Conservation (phyloP, 2,113 vertebrate genomes). For the Andinoacara biseriatus region DNA sequence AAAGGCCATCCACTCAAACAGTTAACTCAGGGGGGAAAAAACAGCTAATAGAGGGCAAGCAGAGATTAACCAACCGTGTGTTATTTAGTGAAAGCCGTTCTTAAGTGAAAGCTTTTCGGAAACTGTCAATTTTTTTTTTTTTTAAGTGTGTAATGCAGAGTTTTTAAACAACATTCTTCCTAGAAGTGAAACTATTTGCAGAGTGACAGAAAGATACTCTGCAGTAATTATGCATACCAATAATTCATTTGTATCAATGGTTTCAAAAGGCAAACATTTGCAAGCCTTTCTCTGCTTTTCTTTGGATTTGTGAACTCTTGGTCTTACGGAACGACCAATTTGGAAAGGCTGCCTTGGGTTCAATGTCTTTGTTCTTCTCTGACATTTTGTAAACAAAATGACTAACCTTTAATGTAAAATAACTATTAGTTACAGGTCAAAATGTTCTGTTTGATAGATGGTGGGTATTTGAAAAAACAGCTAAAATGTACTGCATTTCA, state of each 20-base stretch:
- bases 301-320: neutral
- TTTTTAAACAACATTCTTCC: neutral
- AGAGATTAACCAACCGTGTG: neutral
- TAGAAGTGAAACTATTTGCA: neutral
- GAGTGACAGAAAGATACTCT: neutral
- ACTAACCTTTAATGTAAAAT: neutral
- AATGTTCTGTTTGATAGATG: neutral
- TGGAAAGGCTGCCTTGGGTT: neutral
- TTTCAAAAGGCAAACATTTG: neutral
- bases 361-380: neutral
- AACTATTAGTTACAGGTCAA: neutral
- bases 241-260: neutral
- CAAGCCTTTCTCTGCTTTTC: neutral
- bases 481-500: neutral
- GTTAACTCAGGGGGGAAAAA: neutral
- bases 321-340: neutral
- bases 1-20: neutral
- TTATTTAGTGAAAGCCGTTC: neutral
- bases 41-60: neutral
- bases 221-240: neutral
- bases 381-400: conserved; percentile 1
- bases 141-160: neutral
- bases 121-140: neutral
- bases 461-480: neutral
- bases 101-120: neutral